A percentile compares a stretch with the other conserved stretches of the same genome.
These are phyloP conservation scores for Eurosta solidaginis DNA, from an alignment of 1,140 invertebrate species.

Conservation along the genomic window DNA sequence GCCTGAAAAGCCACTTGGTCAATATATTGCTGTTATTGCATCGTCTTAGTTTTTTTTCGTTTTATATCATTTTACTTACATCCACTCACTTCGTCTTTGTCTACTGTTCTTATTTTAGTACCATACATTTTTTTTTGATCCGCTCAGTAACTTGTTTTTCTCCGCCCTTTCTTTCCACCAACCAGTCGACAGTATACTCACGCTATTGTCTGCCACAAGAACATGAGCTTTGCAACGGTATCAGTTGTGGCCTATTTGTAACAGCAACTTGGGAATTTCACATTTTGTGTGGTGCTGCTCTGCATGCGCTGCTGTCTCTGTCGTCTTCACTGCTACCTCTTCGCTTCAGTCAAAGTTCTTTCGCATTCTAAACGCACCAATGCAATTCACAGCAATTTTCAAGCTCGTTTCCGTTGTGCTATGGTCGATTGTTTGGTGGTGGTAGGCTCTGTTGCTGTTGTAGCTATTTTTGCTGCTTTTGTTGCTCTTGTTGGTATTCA, in stretches of 20 bases:
- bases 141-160: no score
- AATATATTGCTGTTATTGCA: not conserved
- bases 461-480: not conserved
- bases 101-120: constrained; percentile 7
- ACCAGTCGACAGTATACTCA: not conserved
- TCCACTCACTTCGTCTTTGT: not conserved
- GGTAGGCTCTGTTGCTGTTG: not conserved
- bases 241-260: constrained; percentile 28
- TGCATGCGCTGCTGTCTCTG: not conserved
- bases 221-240: not conserved
- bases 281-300: not conserved
- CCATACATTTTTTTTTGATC: not conserved
- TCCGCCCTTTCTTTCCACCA: not conserved
- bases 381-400: constrained; percentile 2
- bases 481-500: not conserved
- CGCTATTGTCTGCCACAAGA: not conserved
- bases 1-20: not conserved
- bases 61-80: not conserved
- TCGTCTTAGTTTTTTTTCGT: not conserved
- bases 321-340: no score
- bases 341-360: not conserved
- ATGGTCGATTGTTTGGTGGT: not conserved
- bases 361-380: not conserved
- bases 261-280: constrained; percentile 1
- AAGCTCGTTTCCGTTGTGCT: constrained; percentile 1